Conservation (phyloP, 2,113 vertebrate genomes). For the Python bivittatus region DNA sequence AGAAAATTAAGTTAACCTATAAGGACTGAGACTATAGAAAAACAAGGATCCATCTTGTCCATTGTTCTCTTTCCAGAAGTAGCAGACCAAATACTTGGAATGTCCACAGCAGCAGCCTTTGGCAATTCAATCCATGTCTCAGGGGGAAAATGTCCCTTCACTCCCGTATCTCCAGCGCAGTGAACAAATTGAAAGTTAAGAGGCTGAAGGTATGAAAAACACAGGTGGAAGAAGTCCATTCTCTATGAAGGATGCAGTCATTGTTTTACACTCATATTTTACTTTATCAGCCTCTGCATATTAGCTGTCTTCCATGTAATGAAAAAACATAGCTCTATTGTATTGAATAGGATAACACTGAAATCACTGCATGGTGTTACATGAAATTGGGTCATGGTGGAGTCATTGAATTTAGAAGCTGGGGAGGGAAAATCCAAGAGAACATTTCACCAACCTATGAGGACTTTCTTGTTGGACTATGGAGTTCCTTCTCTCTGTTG, state of each 20-base stretch:
- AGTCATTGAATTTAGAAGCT: neutral
- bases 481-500: neutral
- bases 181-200: neutral
- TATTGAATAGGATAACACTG: neutral
- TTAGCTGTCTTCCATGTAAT: neutral
- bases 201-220: neutral
- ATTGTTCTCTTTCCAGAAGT: neutral
- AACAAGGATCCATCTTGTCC: neutral
- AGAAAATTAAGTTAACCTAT: neutral
- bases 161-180: neutral
- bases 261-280: neutral
- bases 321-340: neutral
- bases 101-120: neutral
- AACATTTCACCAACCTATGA: neutral
- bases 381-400: neutral
- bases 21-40: neutral
- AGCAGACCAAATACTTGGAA: neutral
- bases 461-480: neutral
- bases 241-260: neutral
- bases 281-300: neutral
- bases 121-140: neutral
- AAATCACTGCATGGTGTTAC: neutral
- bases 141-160: too few relatives aligned
- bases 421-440: neutral
- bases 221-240: neutral